Evolutionary conservation across 1,140 invertebrate genomes (phyloP), one percentile per base, ranked within the genome.

Genomic region (Pseudomyrmex pallidus): DNA sequence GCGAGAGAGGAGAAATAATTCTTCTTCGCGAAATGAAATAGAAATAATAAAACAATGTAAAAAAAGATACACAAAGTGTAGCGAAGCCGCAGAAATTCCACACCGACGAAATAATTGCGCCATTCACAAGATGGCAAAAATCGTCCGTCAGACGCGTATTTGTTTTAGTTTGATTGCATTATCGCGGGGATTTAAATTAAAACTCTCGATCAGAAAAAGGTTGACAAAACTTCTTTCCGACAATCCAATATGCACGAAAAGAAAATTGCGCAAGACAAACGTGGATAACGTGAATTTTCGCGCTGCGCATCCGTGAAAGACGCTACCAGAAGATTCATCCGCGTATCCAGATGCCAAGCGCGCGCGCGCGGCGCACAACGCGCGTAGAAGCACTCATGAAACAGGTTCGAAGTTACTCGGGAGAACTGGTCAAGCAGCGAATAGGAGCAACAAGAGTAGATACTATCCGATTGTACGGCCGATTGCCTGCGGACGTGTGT

Each of bases 381-480:
- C 25, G 25, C 25, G 87, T 89, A 90, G 90, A 91, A 86, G 90
- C 84, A 82, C 87, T 88, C 89, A 90, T 85, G 91, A 76, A 93
- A 93, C 92, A 93, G 92, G 92, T 93, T 93, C 92, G 92, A 92
- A 90, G 91, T 91, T 91, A 91, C 87, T 84, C 86, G 87, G 88
- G 50, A 35, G 90, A 92, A 92, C 92, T 91, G 90, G 90, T 91
- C 91, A 89, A 89, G 90, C 90, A 91, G 90, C 91, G 87, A 91
- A 90, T 85, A 90, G 88, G 89, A 93, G 92, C 93, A 92, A 94
- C 92, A 93, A 92, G 93, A 94, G 50, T 35, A 52, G 91, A 90
- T 91, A 93, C 91, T 93, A 94, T 93, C 91, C 91, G 92, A 93
- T 94, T 93, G 93, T 89, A 78, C 91, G 91, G 91, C 85, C 90